phyloP scores from a whole-genome alignment of 2,797 vertebrate genomes.

The Mus minutoides region DNA sequence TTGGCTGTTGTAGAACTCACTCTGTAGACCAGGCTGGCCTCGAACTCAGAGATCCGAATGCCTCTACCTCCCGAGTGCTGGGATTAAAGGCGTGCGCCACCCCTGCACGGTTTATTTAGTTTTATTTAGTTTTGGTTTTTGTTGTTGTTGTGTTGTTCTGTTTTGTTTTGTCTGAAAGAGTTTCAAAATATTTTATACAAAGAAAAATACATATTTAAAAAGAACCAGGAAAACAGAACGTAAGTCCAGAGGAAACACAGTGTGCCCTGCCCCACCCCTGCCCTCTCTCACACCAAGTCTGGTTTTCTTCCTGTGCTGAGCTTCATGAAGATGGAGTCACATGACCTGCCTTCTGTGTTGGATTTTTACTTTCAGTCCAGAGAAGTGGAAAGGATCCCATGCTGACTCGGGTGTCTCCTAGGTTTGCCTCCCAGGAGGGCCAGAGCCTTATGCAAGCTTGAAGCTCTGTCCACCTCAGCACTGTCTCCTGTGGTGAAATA shows the following conservation, averaged over 20 bases:
- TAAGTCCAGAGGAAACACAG: not conserved
- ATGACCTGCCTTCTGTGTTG: not conserved
- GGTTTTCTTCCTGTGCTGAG: not conserved
- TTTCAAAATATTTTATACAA: not conserved
- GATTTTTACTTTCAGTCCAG: not conserved
- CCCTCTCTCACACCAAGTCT: too few relatives aligned
- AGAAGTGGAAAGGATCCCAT: accelerated
- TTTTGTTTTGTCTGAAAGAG: not conserved
- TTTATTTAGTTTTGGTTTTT: too few relatives aligned
- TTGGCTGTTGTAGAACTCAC: too few relatives aligned
- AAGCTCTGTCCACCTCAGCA: not conserved
- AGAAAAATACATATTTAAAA: not conserved
- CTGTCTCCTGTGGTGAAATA: too few relatives aligned
- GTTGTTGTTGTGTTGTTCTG: not conserved
- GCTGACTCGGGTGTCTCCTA: too few relatives aligned
- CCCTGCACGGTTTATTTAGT: too few relatives aligned
- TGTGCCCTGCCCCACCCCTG: accelerated
- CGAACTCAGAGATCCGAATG: too few relatives aligned
- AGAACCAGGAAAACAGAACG: not conserved
- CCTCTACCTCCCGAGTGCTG: too few relatives aligned
- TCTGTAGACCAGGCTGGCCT: too few relatives aligned
- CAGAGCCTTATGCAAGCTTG: not conserved
- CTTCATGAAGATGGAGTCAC: not conserved
- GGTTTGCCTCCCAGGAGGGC: not conserved
- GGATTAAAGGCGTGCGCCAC: too few relatives aligned